Conservation (phyloP, 2,797 vertebrate genomes). For the Cynopterus sphinx region DNA sequence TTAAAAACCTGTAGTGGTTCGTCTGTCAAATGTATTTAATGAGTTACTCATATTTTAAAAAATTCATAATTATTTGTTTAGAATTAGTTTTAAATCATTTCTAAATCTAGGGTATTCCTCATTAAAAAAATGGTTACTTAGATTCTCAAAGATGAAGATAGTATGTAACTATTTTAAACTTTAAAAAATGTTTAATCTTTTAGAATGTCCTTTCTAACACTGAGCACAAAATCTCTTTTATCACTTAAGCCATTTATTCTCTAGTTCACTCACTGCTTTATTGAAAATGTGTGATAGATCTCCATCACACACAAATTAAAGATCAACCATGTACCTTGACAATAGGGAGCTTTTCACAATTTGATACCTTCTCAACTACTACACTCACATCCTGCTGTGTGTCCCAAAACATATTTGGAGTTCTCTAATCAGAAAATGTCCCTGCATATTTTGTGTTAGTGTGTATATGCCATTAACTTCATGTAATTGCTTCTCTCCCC, state of each 20-base stretch:
- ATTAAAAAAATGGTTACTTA: background rate
- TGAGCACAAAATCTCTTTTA: background rate
- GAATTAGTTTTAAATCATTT: background rate
- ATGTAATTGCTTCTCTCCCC: background rate
- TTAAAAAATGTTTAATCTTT: background rate
- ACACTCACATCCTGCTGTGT: background rate
- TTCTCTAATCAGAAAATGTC: background rate
- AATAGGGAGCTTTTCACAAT: background rate
- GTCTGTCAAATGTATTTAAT: background rate
- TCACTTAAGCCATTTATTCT: background rate
- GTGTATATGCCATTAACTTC: background rate
- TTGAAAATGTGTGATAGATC: background rate
- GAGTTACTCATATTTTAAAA: background rate
- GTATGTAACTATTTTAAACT: background rate
- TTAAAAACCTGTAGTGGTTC: background rate
- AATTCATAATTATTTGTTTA: background rate
- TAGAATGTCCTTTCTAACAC: background rate
- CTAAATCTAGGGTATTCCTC: background rate
- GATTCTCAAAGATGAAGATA: background rate
- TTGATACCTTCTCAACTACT: background rate
- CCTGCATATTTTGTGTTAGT: background rate
- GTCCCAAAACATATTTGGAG: background rate
- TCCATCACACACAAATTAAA: background rate
- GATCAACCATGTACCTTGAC: background rate
- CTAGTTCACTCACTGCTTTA: background rate